Conservation (phyloP, 2,113 vertebrate genomes). For the Miniopterus natalensis region DNA sequence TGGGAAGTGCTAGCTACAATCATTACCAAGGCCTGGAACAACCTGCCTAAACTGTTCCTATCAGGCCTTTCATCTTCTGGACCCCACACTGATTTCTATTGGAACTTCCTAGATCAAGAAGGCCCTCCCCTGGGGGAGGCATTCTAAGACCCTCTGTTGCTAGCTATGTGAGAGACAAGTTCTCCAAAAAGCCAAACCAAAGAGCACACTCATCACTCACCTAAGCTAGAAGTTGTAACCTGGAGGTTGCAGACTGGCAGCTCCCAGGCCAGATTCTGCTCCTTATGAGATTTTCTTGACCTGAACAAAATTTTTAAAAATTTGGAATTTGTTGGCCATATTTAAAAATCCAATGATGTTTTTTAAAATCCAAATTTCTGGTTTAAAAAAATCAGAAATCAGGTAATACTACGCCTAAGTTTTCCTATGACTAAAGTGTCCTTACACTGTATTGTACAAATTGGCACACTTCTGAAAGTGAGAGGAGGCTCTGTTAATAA, state of each 20-base stretch:
- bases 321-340: not conserved
- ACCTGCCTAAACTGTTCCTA: not conserved
- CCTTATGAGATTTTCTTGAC: not conserved
- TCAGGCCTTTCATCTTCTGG: not conserved
- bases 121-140: not conserved
- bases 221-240: not conserved
- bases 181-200: not conserved
- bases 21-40: not conserved
- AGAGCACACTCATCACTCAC: not conserved
- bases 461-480: not conserved
- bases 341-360: constrained; percentile 50
- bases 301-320: not conserved
- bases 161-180: not conserved
- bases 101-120: constrained; percentile 37
- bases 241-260: not conserved
- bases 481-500: constrained; percentile 22
- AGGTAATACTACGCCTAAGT: not conserved
- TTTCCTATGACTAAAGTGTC: not conserved
- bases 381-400: constrained; percentile 29
- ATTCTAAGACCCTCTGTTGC: not conserved
- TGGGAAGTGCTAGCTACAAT: not conserved
- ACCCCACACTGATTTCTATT: not conserved
- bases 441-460: not conserved
- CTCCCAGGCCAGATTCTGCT: not conserved
- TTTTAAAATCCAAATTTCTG: constrained; percentile 32